Evolutionary conservation across 2,113 vertebrate species (phyloP).

Genomic region (Entomyzon cyanotis): DNA sequence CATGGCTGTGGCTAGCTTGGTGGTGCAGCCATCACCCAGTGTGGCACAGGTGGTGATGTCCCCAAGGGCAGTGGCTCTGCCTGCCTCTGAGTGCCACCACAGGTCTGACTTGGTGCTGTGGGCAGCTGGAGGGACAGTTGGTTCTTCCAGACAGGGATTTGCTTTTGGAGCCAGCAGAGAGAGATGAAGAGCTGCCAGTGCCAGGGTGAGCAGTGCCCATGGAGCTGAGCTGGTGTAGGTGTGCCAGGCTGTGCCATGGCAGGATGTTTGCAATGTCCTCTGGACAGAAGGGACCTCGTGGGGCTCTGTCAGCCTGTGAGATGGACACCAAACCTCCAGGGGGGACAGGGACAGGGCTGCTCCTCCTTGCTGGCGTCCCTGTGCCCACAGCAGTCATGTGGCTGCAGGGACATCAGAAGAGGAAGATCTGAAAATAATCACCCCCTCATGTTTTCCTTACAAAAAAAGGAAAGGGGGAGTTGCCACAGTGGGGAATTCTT

Average conservation of each 20-base stretch:
- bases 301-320: background rate
- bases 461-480: background rate
- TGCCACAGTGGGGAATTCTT: background rate
- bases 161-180: background rate
- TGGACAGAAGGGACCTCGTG: fast-evolving
- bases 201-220: background rate
- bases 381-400: background rate
- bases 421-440: conserved; percentile 54
- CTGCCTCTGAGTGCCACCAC: background rate
- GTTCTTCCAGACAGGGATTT: background rate
- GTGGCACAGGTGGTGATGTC: background rate
- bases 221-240: background rate
- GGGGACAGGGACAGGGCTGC: background rate
- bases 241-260: background rate
- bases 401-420: background rate
- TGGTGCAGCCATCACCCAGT: fast-evolving
- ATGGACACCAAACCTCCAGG: background rate
- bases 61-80: background rate
- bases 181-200: background rate
- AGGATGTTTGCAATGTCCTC: background rate
- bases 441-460: conserved; percentile 32
- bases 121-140: background rate
- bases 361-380: background rate
- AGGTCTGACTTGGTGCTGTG: fast-evolving
- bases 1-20: fast-evolving